Evolutionary conservation across 2,113 vertebrate species (phyloP).

Genomic region (Galbula dea): DNA sequence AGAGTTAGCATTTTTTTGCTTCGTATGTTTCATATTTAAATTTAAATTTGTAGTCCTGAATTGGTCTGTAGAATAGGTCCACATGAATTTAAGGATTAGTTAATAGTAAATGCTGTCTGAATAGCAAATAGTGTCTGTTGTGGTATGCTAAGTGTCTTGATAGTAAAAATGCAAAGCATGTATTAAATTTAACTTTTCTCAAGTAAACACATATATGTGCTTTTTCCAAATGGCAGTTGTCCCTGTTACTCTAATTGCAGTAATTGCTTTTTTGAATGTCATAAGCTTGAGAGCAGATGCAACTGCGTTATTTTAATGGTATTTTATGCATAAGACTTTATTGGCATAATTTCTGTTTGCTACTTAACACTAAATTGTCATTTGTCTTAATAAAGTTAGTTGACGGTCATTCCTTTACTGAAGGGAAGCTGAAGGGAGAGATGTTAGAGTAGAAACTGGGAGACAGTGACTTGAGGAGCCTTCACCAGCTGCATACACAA

Average conservation of each 20-base stretch:
- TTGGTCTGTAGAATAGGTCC: neutral
- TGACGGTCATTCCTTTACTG: neutral
- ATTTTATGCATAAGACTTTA: neutral
- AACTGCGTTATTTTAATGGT: neutral
- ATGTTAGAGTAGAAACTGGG: slow-evolving; percentile 63
- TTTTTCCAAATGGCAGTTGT: neutral
- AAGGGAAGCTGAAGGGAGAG: slow-evolving; percentile 43
- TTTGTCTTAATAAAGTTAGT: slow-evolving; percentile 43
- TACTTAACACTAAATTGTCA: neutral
- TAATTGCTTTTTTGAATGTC: neutral
- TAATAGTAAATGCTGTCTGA: neutral
- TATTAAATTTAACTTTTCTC: neutral
- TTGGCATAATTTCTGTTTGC: neutral
- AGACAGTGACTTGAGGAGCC: slow-evolving; percentile 63
- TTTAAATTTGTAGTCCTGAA: neutral
- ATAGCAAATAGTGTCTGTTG: too few species aligned
- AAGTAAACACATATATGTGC: neutral
- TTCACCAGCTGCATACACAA: slow-evolving; percentile 76
- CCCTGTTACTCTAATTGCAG: neutral
- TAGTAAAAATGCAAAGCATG: neutral
- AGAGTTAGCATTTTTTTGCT: neutral
- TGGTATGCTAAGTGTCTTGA: too few species aligned
- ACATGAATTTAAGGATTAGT: neutral
- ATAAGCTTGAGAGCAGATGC: neutral
- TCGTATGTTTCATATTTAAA: neutral